Evolutionary conservation across 2,888 invertebrate species (phyloP), one percentile per base, ranked within the genome.

Genomic region (Cacoxenus indagator): DNA sequence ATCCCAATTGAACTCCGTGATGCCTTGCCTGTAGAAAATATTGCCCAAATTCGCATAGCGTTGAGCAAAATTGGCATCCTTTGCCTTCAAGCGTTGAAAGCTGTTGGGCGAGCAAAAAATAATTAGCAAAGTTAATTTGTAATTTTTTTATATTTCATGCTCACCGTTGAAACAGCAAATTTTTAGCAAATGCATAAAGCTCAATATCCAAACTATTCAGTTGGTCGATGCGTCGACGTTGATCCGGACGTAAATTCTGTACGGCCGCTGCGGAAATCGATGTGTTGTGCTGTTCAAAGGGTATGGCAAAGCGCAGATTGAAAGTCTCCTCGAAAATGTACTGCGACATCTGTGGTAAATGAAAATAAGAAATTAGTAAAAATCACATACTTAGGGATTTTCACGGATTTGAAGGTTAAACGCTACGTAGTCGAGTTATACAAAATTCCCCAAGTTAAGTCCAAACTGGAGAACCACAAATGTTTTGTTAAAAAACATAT

Each of bases 271-370:
- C 94, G 22, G 96, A 95, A 73, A 96, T 92, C 0, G 97, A 97
- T 70, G 94, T 92, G 89, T 97, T 97, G 88, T 96, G 95, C 88
- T 98, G 98, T 81, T 95, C 94, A 88, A 97, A 96, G 65, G 95
- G 94, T 81, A 96, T 93, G 71, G 94, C 94, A 88, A 96, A 97
- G 72, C 95, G 91, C 83, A 97, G 91, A 87, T 95, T 95, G 87
- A 98, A 98, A 17, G 96, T 96, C 89, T 95, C 95, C 86, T 98
- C 97, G 87, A 98, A 98, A 77, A 97, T 93, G 88, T 96, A 96
- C 87, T 97, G 97, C 29, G 95, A 94, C 84, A 93, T 92, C 93
- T 93, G 88, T 70, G 76, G 79, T 71, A n/a, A 54, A 11, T 54
- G 8, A 14, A 31, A 9, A n/a, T 54, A 0, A 45, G 14, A 6